A percentile compares a stretch with the other conserved stretches of the same genome.
phyloP scores from a whole-genome alignment of 2,113 vertebrate species.

The Irena cyanogastra region DNA sequence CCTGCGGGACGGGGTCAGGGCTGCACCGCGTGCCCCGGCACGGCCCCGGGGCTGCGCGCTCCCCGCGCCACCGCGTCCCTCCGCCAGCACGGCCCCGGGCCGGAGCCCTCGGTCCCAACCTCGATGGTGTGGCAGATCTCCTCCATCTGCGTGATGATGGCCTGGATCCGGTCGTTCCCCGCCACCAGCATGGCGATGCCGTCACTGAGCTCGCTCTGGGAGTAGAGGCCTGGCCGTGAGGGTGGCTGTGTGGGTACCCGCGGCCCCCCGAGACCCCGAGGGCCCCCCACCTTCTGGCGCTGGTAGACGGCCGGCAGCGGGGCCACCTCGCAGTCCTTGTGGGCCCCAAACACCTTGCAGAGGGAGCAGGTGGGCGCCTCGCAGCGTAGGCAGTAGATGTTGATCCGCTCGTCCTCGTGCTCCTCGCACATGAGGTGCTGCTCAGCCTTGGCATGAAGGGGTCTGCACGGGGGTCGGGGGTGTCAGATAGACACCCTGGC shows the following conservation, averaged over 20 bases:
- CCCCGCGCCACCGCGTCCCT: background rate
- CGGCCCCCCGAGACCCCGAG: accelerated
- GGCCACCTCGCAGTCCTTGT: conserved; percentile 94
- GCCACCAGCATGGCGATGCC: conserved; percentile 81
- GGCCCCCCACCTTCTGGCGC: conserved; percentile 74
- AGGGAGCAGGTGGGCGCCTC: conserved; percentile 90
- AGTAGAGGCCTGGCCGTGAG: background rate
- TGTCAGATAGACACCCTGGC: background rate
- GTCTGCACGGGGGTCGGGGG: conserved; percentile 21
- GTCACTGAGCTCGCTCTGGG: conserved; percentile 84
- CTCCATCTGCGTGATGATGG: conserved; percentile 86
- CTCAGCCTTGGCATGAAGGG: conserved; percentile 78
- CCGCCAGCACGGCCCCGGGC: background rate
- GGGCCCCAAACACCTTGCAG: conserved; percentile 93
- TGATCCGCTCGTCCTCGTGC: conserved; percentile 93
- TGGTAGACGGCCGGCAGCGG: conserved; percentile 85
- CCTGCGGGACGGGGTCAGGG: conserved; percentile 56
- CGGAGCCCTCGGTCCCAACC: background rate
- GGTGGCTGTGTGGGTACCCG: accelerated
- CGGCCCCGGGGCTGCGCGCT: background rate
- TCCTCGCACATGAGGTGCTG: conserved; percentile 90
- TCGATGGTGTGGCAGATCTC: conserved; percentile 81
- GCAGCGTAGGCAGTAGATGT: conserved; percentile 89
- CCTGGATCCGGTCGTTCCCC: conserved; percentile 77
- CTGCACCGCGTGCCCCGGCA: accelerated